Evolutionary conservation across 2,888 invertebrate species (phyloP), one percentile per base, ranked within the genome.

Genomic region (Brenthis ino): DNA sequence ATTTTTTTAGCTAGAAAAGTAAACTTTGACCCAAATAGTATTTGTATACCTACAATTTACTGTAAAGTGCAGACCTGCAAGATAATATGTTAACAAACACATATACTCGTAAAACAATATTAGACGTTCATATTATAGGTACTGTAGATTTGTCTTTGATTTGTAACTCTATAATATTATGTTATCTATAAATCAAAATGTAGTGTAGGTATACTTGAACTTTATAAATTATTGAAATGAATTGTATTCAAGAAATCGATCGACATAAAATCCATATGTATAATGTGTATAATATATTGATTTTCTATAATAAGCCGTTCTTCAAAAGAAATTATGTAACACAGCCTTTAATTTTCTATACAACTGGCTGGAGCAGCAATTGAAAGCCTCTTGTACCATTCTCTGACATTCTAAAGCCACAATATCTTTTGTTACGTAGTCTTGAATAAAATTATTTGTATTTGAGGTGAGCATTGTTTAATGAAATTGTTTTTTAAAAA

Each of bases 291-390:
- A 43, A 11, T 43, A 37, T 66, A 69, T 69, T 13, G 66, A 69
- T 66, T 69, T 57, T 55, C 64, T 54, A 64, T 48, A 57, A 65
- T 53, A 50, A 58, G 28, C 16, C n/a, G 50, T 57, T 69, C 58
- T 43, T 57, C 43, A 63, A 54, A 48, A 65, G 65, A 54, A 37
- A 67, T 67, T 67, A 67, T 56, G 24, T 67, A 67, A 61, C 55
- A 37, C 33, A 54, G 28, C 24, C 58, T 60, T 66, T 60, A 13
- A 67, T 67, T 61, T 55, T 55, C 67, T 56, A 67, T 55, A 61
- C 37, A 61, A 58, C 53, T 54, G 51, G 54, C 43, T 54, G 60
- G 55, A 61, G 48, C 47, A 50, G 48, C 55, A 48, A 67, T 55
- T 61, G 54, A 61, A 61, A 67, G 55, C 33, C 60, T 67, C 33